A percentile compares a stretch with the other conserved stretches of the same genome.
phyloP scores from a whole-genome alignment of 2,113 vertebrate genomes.

The Herpetotheres cachinnans region DNA sequence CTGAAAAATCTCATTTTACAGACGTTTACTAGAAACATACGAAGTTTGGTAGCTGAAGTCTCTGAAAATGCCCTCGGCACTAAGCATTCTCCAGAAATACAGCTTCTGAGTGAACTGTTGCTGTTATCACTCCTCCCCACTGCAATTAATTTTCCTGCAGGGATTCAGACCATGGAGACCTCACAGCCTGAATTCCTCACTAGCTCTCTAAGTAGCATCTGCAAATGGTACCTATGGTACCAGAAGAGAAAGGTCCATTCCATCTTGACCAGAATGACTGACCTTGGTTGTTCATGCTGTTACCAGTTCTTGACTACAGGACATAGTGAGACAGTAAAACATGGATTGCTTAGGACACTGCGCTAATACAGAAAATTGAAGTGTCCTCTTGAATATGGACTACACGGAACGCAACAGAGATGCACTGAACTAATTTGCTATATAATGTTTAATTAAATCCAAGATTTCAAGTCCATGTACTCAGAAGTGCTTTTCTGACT shows the following conservation, averaged over 20 bases:
- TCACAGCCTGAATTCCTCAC: background rate
- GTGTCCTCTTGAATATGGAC: background rate
- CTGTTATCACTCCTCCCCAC: background rate
- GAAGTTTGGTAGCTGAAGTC: background rate
- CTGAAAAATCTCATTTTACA: background rate
- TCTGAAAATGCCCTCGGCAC: background rate
- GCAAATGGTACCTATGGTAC: background rate
- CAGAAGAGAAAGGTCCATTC: background rate
- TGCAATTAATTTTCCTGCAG: background rate
- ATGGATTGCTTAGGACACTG: too few species aligned
- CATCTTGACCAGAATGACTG: background rate
- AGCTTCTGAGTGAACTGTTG: background rate
- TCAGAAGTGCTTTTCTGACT: background rate
- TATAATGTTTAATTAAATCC: background rate
- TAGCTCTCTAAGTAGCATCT: background rate
- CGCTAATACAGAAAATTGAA: background rate
- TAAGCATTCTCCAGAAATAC: background rate
- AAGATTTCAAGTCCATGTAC: background rate
- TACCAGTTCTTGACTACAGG: background rate
- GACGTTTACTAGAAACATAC: background rate
- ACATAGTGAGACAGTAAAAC: background rate
- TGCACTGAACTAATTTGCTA: background rate
- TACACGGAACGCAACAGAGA: background rate
- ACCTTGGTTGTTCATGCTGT: background rate
- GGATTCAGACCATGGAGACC: background rate